A percentile compares a stretch with the other conserved stretches of the same genome.
Conservation (phyloP, 2,888 invertebrate genomes). For the Phengaris alcon region DNA sequence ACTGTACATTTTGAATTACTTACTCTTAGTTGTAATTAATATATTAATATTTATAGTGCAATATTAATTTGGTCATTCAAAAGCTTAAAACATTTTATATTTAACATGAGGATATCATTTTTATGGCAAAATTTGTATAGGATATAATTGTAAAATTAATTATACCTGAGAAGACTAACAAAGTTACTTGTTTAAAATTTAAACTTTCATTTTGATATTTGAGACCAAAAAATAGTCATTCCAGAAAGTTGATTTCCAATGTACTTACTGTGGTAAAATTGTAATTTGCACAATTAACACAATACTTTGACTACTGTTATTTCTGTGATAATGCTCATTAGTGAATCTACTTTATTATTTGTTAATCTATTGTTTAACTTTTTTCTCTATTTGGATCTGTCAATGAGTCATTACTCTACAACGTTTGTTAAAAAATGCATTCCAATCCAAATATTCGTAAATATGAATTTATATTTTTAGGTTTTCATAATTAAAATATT, state of each 20-base stretch:
- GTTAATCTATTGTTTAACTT: background rate
- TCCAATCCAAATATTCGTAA: background rate
- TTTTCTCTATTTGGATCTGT: constrained; percentile 11
- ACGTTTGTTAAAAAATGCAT: no score
- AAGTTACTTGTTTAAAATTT: no score
- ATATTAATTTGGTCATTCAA: no score
- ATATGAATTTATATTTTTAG: constrained; percentile 22
- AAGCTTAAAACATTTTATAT: no score
- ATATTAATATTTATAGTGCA: no score
- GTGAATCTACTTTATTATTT: background rate
- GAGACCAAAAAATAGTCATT: background rate
- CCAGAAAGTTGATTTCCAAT: background rate
- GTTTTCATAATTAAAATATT: constrained; percentile 27
- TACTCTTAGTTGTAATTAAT: background rate
- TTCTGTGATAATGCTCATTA: constrained; percentile 25
- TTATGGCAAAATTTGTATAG: no score
- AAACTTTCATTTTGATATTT: no score
- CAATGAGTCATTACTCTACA: no score
- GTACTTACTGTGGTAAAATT: background rate
- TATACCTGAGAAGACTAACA: no score
- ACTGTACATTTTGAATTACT: background rate
- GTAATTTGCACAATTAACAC: background rate
- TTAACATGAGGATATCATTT: no score
- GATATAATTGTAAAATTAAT: no score
- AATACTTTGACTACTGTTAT: constrained; percentile 18